A percentile compares a stretch with the other conserved stretches of the same genome.
Conservation (phyloP, 2,888 invertebrate species). For the Petrophora chlorosata region DNA sequence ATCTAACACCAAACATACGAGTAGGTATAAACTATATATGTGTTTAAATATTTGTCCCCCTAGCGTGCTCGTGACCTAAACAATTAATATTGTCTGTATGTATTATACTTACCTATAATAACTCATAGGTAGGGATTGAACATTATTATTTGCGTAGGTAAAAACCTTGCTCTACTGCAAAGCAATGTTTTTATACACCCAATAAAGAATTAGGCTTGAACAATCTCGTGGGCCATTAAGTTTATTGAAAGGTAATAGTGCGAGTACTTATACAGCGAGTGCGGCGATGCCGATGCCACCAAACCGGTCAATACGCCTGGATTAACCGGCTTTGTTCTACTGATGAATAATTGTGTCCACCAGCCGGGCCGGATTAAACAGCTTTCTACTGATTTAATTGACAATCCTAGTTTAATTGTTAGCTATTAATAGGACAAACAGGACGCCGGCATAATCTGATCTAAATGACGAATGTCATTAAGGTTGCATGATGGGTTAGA, state of each 20-base stretch:
- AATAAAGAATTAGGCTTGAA: conserved; percentile 24
- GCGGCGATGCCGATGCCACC: conserved; percentile 49
- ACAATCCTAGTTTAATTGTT: conserved; percentile 75
- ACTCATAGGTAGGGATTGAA: too few species aligned
- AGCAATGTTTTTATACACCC: conserved; percentile 8
- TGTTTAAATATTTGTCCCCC: neutral
- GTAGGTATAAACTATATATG: neutral
- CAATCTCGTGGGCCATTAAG: conserved; percentile 48
- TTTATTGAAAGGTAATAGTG: conserved; percentile 63
- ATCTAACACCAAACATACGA: neutral
- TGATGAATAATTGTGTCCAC: conserved; percentile 81
- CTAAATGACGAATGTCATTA: conserved; percentile 37
- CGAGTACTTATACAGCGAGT: conserved; percentile 44
- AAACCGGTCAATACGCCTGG: conserved; percentile 73
- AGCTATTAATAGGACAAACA: conserved; percentile 70
- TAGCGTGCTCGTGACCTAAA: neutral
- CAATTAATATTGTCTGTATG: neutral
- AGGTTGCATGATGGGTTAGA: conserved; percentile 16
- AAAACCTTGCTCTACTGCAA: too few species aligned
- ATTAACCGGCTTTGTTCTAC: conserved; percentile 75
- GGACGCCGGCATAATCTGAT: conserved; percentile 57
- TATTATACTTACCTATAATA: too few species aligned
- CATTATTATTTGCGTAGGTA: too few species aligned
- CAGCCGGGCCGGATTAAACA: conserved; percentile 73
- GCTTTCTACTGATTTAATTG: conserved; percentile 80